Conservation (phyloP, 2,888 invertebrate species). For the Brassicogethes aeneus region DNA sequence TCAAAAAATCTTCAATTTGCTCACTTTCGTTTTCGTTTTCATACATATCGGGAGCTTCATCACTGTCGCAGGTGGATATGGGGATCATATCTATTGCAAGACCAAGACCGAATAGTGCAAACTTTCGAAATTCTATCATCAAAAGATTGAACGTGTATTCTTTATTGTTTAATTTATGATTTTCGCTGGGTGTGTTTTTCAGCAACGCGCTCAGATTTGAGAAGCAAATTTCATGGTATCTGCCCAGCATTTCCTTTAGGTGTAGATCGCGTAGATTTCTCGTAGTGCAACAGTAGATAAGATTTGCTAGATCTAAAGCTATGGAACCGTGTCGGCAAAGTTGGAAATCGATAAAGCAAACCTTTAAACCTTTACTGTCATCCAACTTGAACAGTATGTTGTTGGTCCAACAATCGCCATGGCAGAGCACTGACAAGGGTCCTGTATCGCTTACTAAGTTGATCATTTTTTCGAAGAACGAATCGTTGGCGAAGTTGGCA, state of each 20-base stretch:
- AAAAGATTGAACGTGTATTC: slow-evolving; percentile 27
- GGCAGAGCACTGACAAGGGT: slow-evolving; percentile 59
- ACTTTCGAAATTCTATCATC: slow-evolving; percentile 52
- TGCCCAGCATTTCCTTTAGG: slow-evolving; percentile 48
- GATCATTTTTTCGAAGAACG: slow-evolving; percentile 60
- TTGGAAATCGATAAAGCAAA: slow-evolving; percentile 64
- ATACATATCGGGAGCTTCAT: slow-evolving; percentile 64
- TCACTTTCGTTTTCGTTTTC: slow-evolving; percentile 49
- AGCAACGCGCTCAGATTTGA: slow-evolving; percentile 44
- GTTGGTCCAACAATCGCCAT: slow-evolving; percentile 71
- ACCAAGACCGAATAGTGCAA: slow-evolving; percentile 58
- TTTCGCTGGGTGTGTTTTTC: slow-evolving; percentile 36
- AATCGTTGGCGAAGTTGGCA: slow-evolving; percentile 45
- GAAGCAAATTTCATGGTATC: slow-evolving; percentile 53
- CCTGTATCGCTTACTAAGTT: slow-evolving; percentile 52
- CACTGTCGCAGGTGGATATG: slow-evolving; percentile 60
- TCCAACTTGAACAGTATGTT: slow-evolving; percentile 55
- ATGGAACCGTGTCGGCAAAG: slow-evolving; percentile 60
- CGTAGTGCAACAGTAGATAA: slow-evolving; percentile 58
- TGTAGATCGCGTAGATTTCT: slow-evolving; percentile 51
- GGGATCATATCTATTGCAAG: slow-evolving; percentile 63
- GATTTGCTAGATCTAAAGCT: slow-evolving; percentile 56
- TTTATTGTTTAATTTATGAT: slow-evolving; percentile 7
- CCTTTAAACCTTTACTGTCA: slow-evolving; percentile 42
- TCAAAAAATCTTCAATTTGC: slow-evolving; percentile 23